Conservation (phyloP, 2,888 invertebrate genomes). For the Heliconius charithonia region DNA sequence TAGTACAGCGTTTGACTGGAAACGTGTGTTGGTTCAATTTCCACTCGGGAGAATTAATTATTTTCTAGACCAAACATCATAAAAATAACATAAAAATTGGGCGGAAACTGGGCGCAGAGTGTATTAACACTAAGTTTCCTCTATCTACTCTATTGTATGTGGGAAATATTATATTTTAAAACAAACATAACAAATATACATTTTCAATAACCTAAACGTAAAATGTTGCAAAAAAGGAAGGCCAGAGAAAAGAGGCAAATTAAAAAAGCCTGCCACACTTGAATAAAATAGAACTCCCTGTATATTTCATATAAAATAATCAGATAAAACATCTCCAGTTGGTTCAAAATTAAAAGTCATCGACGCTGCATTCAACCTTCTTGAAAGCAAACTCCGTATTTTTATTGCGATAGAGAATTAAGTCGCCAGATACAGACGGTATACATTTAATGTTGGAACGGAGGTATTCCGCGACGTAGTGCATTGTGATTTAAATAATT, state of each 20-base stretch:
- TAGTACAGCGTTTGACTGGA: background rate
- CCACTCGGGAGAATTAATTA: too few relatives aligned
- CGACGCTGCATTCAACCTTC: constrained; percentile 30
- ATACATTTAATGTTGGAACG: constrained; percentile 25
- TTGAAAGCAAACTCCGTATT: constrained; percentile 26
- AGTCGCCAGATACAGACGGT: constrained; percentile 25
- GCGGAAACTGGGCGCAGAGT: too few relatives aligned
- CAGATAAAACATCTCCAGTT: constrained; percentile 10
- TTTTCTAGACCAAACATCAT: too few relatives aligned
- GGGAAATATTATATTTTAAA: too few relatives aligned
- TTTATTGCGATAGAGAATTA: constrained; percentile 30
- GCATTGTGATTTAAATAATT: constrained; percentile 30
- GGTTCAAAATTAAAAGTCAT: constrained; percentile 24
- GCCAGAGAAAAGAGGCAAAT: background rate
- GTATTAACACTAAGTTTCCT: too few relatives aligned
- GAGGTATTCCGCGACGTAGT: background rate
- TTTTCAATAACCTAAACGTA: too few relatives aligned
- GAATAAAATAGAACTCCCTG: background rate
- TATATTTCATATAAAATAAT: constrained; percentile 18
- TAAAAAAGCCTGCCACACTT: background rate
- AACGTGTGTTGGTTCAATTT: too few relatives aligned
- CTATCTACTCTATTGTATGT: too few relatives aligned
- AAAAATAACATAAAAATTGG: too few relatives aligned
- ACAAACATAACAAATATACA: too few relatives aligned
- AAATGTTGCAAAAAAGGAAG: background rate